Conservation (phyloP, 2,888 invertebrate species). For the Nemotelus nigrinus region DNA sequence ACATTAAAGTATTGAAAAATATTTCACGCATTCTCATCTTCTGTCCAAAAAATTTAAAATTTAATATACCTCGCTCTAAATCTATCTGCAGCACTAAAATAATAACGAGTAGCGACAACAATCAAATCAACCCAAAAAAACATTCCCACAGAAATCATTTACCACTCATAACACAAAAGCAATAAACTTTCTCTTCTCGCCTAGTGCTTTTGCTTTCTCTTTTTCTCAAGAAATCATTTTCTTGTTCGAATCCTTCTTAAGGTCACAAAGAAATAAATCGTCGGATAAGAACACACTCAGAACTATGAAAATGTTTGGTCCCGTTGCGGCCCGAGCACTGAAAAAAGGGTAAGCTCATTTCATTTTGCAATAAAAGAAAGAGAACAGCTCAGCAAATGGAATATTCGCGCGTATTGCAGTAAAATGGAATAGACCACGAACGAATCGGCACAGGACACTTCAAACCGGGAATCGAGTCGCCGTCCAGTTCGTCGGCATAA, state of each 20-base stretch:
- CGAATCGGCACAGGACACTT: neutral
- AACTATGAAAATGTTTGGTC: neutral
- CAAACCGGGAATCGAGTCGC: neutral
- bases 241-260: neutral
- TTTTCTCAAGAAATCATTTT: neutral
- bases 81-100: too few relatives aligned
- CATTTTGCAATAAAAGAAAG: constrained; percentile 1
- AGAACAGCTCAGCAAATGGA: neutral
- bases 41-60: too few relatives aligned
- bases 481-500: neutral
- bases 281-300: neutral
- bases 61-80: too few relatives aligned
- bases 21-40: too few relatives aligned
- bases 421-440: neutral
- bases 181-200: neutral
- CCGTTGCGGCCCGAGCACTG: neutral
- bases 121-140: too few relatives aligned
- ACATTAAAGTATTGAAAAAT: too few relatives aligned
- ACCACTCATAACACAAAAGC: neutral
- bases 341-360: neutral
- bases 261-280: constrained; percentile 11
- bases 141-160: too few relatives aligned
- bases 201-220: neutral
- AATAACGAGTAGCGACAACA: too few relatives aligned
- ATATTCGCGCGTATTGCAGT: neutral